phyloP scores from a whole-genome alignment of 2,113 vertebrate species.

The Cyprinodon brontotheroides region DNA sequence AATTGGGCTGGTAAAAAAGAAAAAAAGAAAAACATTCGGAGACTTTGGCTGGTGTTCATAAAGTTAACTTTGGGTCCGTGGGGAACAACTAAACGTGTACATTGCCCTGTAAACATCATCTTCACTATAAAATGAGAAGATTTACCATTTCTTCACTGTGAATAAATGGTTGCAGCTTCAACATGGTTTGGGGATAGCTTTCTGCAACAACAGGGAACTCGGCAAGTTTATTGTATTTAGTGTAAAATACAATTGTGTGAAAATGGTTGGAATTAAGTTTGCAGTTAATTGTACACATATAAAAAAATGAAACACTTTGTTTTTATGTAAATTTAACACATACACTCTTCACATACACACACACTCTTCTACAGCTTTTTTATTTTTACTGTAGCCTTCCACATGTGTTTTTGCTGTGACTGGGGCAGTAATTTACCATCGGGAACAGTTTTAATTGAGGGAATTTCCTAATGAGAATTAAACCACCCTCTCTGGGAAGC shows the following conservation, averaged over 20 bases:
- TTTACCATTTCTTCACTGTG: too few relatives aligned
- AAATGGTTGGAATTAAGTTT: background rate
- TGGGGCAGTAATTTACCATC: slow-evolving; percentile 28
- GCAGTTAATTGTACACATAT: background rate
- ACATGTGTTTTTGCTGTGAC: background rate
- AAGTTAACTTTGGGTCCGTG: too few relatives aligned
- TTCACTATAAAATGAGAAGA: background rate
- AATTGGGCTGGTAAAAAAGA: too few relatives aligned
- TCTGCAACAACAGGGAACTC: background rate
- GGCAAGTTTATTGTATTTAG: background rate
- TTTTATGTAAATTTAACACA: background rate
- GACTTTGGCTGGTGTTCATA: too few relatives aligned
- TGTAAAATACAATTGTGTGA: background rate
- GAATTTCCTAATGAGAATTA: slow-evolving; percentile 46
- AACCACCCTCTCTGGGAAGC: slow-evolving; percentile 43
- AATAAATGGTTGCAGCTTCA: background rate
- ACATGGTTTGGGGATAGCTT: background rate
- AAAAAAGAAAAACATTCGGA: too few relatives aligned
- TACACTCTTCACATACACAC: background rate
- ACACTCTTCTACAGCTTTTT: background rate
- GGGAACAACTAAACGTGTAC: background rate
- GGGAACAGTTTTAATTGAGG: slow-evolving; percentile 46
- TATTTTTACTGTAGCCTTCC: background rate
- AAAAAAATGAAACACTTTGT: background rate
- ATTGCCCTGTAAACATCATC: background rate